Percentiles rank a stretch among this genome's conserved stretches.
phyloP scores from a whole-genome alignment of 2,113 vertebrate genomes.

The Myiopsitta monachus region DNA sequence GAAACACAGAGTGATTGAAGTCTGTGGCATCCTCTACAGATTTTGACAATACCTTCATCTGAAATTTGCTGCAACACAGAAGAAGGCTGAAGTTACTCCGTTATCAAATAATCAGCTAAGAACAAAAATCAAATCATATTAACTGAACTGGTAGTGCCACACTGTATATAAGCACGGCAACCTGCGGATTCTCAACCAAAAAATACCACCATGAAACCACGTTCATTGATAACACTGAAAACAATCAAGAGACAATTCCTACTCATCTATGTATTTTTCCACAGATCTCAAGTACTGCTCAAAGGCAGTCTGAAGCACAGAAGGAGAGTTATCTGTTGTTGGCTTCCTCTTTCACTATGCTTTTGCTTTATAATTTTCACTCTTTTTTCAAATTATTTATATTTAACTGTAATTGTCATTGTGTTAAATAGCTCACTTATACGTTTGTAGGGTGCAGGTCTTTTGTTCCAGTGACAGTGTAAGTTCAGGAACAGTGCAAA shows the following conservation, averaged over 20 bases:
- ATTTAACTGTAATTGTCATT: not conserved
- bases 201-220: not conserved
- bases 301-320: not conserved
- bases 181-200: not conserved
- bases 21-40: slow-evolving; percentile 87
- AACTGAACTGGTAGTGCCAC: not conserved
- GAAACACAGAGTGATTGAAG: slow-evolving; percentile 91
- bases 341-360: not conserved
- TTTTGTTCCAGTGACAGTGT: not conserved
- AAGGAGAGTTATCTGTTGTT: not conserved
- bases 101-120: not conserved
- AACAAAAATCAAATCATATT: not conserved
- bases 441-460: not conserved
- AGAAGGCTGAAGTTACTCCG: not conserved
- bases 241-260: not conserved
- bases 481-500: not conserved
- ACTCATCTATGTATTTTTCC: not conserved
- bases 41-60: slow-evolving; percentile 88
- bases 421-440: not conserved
- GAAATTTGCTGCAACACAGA: slow-evolving; percentile 82
- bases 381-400: not conserved
- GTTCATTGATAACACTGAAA: not conserved
- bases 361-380: not conserved
- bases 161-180: not conserved
- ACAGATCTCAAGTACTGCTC: not conserved